phyloP scores from a whole-genome alignment of 1,140 invertebrate genomes.

The Hormaphis cornu region DNA sequence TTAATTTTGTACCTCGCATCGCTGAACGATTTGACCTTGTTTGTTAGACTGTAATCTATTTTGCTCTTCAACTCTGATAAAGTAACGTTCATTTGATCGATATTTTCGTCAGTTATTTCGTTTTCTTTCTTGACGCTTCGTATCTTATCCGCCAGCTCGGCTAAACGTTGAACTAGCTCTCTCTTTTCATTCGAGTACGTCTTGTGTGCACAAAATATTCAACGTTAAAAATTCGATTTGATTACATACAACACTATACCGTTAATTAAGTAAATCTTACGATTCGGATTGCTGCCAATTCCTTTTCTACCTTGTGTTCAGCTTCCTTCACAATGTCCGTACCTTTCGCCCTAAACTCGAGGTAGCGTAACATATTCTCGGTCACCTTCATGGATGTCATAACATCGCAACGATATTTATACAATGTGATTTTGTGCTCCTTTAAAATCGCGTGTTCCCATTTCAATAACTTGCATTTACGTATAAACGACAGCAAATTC shows the following conservation, averaged over 20 bases:
- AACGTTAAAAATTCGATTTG: background rate
- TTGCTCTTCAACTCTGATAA: background rate
- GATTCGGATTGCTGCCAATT: background rate
- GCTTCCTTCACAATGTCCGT: constrained; percentile 1
- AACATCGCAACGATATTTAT: constrained; percentile 8
- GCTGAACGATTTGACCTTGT: background rate
- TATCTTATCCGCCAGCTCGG: background rate
- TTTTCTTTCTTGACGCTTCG: background rate
- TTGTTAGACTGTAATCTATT: background rate
- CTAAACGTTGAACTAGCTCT: background rate
- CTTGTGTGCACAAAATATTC: background rate
- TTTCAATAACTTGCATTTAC: background rate
- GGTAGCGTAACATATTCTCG: constrained; percentile 1
- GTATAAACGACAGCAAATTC: constrained; percentile 7
- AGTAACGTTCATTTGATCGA: background rate
- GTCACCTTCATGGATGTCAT: constrained; percentile 15
- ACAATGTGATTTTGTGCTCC: background rate
- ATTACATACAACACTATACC: background rate
- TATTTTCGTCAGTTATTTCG: background rate
- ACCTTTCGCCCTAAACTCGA: background rate
- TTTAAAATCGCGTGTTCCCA: background rate
- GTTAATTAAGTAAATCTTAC: background rate
- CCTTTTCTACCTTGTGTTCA: background rate
- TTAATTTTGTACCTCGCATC: background rate
- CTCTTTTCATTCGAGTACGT: constrained; percentile 1